These are phyloP conservation scores for Drosophila tsacasi DNA, from an alignment of 1,140 invertebrate species.

Conservation along the genomic window DNA sequence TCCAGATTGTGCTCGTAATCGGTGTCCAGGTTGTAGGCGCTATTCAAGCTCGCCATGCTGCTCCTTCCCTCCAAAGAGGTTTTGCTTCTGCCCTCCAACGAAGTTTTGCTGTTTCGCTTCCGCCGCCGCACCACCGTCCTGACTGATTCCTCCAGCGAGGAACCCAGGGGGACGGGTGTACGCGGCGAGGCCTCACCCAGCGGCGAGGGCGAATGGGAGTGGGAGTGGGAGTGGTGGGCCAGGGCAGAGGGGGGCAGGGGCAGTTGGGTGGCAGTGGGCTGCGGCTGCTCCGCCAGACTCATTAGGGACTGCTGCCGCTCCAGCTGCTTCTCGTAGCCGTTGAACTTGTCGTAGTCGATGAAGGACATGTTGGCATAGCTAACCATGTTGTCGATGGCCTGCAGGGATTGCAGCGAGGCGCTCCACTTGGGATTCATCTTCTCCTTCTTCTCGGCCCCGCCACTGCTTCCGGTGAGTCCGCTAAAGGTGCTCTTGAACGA, in stretches of 20 bases:
- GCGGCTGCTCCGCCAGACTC: conserved; percentile 66
- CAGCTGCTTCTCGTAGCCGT: conserved; percentile 81
- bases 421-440: conserved; percentile 84
- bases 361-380: conserved; percentile 85
- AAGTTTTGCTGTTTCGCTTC: conserved; percentile 25
- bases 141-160: conserved; percentile 33
- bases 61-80: conserved; percentile 41
- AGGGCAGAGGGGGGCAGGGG: conserved; percentile 44
- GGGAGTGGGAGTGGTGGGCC: conserved; percentile 28
- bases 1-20: conserved; percentile 79
- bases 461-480: conserved; percentile 32
- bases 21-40: conserved; percentile 67
- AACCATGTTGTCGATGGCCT: conserved; percentile 85
- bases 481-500: conserved; percentile 73
- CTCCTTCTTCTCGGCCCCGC: conserved; percentile 67
- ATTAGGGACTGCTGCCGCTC: conserved; percentile 75
- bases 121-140: conserved; percentile 39
- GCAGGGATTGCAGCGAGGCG: conserved; percentile 80
- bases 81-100: conserved; percentile 54
- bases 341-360: conserved; percentile 85
- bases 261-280: conserved; percentile 32
- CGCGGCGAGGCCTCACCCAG: conserved; percentile 21
- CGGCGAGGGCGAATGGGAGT: conserved; percentile 49
- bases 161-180: conserved; percentile 23
- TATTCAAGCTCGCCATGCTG: conserved; percentile 58